Percentiles rank a stretch among this genome's conserved stretches.
Evolutionary conservation across 2,797 vertebrate species (phyloP).

Genomic region (Margarornis squamiger): DNA sequence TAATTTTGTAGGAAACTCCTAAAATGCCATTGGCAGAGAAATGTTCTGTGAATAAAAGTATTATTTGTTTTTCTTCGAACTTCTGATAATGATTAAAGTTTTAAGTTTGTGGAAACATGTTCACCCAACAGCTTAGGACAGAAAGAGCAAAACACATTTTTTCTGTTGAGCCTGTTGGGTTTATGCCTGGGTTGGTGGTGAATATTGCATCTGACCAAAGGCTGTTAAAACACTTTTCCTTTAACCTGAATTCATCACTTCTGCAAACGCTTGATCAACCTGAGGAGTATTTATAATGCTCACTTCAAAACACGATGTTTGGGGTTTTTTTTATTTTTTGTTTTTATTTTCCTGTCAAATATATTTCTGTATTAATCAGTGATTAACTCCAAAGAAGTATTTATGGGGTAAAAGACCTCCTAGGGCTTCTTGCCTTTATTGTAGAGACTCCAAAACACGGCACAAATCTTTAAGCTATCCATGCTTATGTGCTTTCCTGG

Average conservation of each 20-base stretch:
- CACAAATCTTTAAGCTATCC: neutral
- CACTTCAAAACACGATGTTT: neutral
- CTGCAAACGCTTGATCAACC: neutral
- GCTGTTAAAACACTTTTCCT: neutral
- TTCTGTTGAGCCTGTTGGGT: neutral
- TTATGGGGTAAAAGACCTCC: neutral
- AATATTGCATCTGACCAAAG: neutral
- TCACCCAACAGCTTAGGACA: neutral
- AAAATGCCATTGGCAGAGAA: constrained; percentile 1
- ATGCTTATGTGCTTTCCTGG: neutral
- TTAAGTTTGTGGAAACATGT: neutral
- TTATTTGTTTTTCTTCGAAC: neutral
- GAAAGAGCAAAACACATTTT: neutral
- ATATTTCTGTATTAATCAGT: neutral
- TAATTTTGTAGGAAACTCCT: neutral
- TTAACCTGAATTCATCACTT: neutral
- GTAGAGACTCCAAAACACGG: neutral
- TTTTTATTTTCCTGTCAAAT: constrained; percentile 11
- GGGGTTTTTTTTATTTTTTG: neutral
- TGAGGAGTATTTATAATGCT: neutral
- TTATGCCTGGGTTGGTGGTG: neutral
- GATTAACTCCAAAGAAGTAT: neutral
- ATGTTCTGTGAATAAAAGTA: neutral
- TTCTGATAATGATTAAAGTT: neutral
- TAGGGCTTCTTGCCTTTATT: neutral